Conservation (phyloP, 2,113 vertebrate genomes). For the Oreochromis spilurus region DNA sequence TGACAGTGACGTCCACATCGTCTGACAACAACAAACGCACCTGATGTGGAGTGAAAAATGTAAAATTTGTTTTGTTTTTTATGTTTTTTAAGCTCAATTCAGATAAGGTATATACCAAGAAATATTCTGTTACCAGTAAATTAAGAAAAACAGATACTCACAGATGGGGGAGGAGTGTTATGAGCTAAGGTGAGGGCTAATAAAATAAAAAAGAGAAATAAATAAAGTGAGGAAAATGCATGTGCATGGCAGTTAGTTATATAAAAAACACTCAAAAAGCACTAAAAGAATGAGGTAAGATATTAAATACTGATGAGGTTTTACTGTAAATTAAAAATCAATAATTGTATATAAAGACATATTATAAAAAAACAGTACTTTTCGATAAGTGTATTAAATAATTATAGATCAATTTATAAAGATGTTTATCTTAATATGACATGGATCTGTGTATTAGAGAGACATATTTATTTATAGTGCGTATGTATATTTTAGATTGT, state of each 20-base stretch:
- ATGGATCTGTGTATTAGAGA: background rate
- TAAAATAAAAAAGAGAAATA: background rate
- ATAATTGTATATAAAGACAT: background rate
- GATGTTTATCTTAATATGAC: background rate
- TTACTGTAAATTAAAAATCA: background rate
- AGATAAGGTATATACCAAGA: background rate
- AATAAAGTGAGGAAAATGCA: background rate
- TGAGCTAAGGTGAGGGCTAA: background rate
- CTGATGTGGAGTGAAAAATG: background rate
- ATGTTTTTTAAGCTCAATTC: background rate
- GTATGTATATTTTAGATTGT: background rate
- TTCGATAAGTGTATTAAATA: background rate
- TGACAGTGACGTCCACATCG: background rate
- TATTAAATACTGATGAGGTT: background rate
- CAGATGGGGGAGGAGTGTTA: background rate
- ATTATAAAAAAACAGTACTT: background rate
- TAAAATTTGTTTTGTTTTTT: background rate
- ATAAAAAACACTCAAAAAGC: background rate
- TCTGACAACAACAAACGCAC: background rate
- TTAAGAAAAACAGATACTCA: background rate
- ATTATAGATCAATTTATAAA: background rate
- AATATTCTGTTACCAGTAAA: background rate
- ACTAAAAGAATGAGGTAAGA: background rate
- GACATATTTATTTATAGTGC: background rate
- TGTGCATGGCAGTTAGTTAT: background rate